Conservation (phyloP, 2,888 invertebrate species). For the Oscheius sp. region DNA sequence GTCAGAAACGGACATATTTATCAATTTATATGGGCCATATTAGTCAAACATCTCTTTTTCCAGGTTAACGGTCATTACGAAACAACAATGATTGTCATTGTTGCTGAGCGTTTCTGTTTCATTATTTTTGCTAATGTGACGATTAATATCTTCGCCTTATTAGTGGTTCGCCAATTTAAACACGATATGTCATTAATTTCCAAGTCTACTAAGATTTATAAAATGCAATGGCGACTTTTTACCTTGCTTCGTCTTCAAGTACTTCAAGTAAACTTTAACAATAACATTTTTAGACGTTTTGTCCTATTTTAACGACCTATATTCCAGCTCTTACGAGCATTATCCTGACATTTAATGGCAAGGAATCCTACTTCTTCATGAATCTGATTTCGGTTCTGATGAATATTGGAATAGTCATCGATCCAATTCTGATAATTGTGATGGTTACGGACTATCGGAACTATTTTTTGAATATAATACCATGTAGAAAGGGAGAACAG, state of each 20-base stretch:
- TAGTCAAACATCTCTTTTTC: too few species aligned
- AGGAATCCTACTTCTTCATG: background rate
- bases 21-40: too few species aligned
- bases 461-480: background rate
- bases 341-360: background rate
- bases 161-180: background rate
- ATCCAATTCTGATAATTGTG: background rate
- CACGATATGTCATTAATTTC: background rate
- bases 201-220: background rate
- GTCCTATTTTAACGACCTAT: background rate
- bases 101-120: background rate
- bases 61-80: background rate
- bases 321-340: background rate
- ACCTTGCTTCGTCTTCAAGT: background rate
- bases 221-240: background rate
- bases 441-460: background rate
- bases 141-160: background rate
- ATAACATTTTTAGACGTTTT: background rate
- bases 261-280: background rate
- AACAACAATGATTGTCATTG: background rate
- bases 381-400: background rate
- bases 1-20: too few species aligned
- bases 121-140: background rate
- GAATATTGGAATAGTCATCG: background rate
- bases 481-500: background rate